phyloP scores from a whole-genome alignment of 2,113 vertebrate species.

The Elgaria multicarinata region DNA sequence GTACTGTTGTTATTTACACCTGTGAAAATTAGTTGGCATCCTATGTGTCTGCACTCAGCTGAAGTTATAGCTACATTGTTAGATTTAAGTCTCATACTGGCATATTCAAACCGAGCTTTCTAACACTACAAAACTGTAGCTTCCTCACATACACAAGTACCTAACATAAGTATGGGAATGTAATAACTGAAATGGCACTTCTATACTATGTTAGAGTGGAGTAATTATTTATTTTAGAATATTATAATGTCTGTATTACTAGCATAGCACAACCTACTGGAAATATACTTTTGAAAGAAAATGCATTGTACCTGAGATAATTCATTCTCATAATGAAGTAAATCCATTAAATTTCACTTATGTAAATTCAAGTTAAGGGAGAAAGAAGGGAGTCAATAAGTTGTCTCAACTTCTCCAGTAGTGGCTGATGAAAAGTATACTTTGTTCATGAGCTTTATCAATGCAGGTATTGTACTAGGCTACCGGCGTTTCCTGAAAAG shows the following conservation, averaged over 20 bases:
- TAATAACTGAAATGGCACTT: not conserved
- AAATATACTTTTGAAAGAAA: constrained; percentile 7
- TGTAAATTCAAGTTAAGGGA: rapidly evolving
- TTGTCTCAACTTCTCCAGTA: not conserved
- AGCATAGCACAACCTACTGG: not conserved
- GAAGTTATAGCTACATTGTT: not conserved
- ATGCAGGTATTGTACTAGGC: constrained; percentile 36
- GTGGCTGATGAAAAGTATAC: not conserved
- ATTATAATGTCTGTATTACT: not conserved
- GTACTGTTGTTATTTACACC: not conserved
- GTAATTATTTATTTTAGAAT: not conserved
- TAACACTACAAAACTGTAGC: not conserved
- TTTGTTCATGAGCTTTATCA: constrained; percentile 17
- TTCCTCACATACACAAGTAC: not conserved
- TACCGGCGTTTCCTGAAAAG: constrained; percentile 41
- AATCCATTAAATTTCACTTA: rapidly evolving
- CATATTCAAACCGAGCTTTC: not conserved
- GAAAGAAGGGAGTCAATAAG: not conserved
- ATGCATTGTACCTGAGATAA: not conserved
- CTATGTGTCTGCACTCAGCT: not conserved
- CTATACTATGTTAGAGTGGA: not conserved
- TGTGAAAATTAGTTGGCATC: not conserved
- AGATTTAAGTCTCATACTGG: not conserved
- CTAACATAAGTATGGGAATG: not conserved
- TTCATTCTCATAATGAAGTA: not conserved